These are phyloP conservation scores for Acanthurus tractus DNA, from an alignment of 2,797 vertebrate genomes.

Conservation along the genomic window DNA sequence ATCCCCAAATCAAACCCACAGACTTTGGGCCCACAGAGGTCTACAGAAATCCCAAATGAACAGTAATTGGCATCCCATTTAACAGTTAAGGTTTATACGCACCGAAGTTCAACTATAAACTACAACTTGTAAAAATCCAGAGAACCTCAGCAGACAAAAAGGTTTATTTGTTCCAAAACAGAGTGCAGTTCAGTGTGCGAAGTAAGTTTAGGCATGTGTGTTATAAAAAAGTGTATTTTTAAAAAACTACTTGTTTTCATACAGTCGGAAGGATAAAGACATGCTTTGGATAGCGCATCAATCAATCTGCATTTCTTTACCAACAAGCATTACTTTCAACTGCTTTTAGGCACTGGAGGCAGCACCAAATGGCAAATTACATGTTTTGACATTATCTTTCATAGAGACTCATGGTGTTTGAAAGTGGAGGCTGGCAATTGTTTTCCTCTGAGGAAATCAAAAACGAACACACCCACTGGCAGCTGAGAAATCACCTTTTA, in stretches of 20 bases:
- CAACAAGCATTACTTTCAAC: background rate
- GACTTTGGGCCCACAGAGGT: background rate
- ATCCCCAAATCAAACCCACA: background rate
- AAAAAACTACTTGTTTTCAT: conserved; percentile 5
- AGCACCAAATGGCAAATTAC: conserved; percentile 20
- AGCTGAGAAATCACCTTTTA: background rate
- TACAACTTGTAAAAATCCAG: background rate
- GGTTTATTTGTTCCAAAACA: background rate
- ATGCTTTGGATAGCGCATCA: conserved; percentile 30
- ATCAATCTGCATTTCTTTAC: conserved; percentile 33
- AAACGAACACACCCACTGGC: conserved; percentile 7
- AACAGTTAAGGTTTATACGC: background rate
- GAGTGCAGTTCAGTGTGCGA: background rate
- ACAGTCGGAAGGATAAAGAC: conserved; percentile 34
- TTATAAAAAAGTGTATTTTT: too few species aligned
- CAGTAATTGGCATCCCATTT: too few species aligned
- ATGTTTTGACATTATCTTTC: conserved; percentile 37
- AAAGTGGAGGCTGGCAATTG: conserved; percentile 10
- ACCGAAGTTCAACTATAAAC: background rate
- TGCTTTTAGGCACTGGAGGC: conserved; percentile 6
- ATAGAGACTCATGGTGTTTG: background rate
- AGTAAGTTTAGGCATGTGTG: too few species aligned
- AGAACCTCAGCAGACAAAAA: background rate
- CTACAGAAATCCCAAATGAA: background rate
- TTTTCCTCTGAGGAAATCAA: conserved; percentile 7